Conservation (phyloP, 1,140 invertebrate species). For the Calosoma granatense region DNA sequence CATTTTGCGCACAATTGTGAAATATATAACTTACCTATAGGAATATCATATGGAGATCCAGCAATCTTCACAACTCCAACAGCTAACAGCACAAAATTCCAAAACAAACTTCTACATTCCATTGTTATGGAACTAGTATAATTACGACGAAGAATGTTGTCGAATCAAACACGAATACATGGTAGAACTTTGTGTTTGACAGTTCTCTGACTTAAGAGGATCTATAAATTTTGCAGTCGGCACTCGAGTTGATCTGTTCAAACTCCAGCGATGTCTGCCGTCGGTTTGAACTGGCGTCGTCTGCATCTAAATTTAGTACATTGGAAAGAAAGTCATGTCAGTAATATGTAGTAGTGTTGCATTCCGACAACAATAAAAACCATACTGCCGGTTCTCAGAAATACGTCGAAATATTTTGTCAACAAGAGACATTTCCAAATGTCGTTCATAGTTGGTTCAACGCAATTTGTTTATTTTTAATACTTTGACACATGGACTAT, state of each 20-base stretch:
- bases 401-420: not conserved
- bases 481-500: too few relatives aligned
- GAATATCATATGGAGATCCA: not conserved
- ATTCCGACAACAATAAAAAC: constrained; percentile 7
- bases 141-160: too few relatives aligned
- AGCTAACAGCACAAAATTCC: not conserved
- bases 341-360: not conserved
- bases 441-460: not conserved
- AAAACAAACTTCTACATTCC: too few relatives aligned
- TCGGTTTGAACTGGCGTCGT: not conserved
- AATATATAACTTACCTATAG: not conserved
- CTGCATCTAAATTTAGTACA: not conserved
- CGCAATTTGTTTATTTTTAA: not conserved
- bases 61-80: not conserved
- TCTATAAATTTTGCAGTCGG: too few relatives aligned
- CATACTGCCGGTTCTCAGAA: not conserved
- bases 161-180: not conserved
- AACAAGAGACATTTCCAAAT: not conserved
- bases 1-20: too few relatives aligned
- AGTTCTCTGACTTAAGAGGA: too few relatives aligned
- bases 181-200: too few relatives aligned
- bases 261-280: not conserved
- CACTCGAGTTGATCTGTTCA: too few relatives aligned
- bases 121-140: too few relatives aligned
- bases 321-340: not conserved